Evolutionary conservation across 2,888 invertebrate species (phyloP), one percentile per base, ranked within the genome.

Genomic region (Pogonocherus hispidulus): DNA sequence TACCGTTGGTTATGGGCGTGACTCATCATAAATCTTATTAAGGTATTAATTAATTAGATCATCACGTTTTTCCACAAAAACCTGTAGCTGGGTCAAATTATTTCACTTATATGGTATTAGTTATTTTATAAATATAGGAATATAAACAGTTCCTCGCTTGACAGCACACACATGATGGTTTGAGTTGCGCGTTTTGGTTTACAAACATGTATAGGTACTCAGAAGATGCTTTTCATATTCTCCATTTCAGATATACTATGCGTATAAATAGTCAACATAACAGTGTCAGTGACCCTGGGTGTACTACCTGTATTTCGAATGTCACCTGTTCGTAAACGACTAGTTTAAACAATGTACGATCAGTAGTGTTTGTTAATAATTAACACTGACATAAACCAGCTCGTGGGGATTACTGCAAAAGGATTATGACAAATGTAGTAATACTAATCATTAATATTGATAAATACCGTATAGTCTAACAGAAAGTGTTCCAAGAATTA

Each of bases 61-160:
- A 41, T 41, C 41, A 41, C 41, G 41, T 14, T 41, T n/a, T 41
- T n/a, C n/a, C 41, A 41, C 41, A 41, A 41, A 41, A 41, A 41
- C 41, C 41, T 5, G 11, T 14, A 14, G n/a, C 41, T 41, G 41
- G 41, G 41, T 41, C 41, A 41, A 41, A 16, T 41, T 0, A 41
- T 41, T 41, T 41, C n/a, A 14, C 41, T 41, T 41, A 41, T 41
- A 41, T 41, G 41, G 41, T 14, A 5, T 5, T 2, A 5, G 41
- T 41, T 41, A 41, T 41, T 41, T 41, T 1, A 41, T 41, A 16
- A 41, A 41, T n/a, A 41, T 41, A 16, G 41, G 14, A 41, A 41
- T 37, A n/a, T n/a, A 41, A 16, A 41, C 32, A 32, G 32, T 14
- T 41, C 41, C 2, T 41, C 41, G 41, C 41, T 41, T 41, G 14